These are phyloP conservation scores for Pectinophora gossypiella DNA, from an alignment of 1,140 invertebrate species.

Conservation along the genomic window DNA sequence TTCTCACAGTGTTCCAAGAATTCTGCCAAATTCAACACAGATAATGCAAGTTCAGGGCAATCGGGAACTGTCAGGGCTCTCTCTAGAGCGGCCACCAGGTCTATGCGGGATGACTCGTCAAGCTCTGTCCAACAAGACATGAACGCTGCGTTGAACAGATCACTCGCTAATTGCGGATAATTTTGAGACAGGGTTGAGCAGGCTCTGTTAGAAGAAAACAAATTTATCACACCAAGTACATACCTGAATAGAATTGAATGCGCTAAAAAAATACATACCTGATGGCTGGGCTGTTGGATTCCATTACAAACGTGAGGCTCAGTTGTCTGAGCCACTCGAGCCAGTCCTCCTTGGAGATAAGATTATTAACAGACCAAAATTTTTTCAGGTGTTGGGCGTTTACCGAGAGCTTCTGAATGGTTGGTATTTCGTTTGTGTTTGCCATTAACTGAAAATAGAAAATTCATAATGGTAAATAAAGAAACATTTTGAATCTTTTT, in stretches of 20 bases:
- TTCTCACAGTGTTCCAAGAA: slow-evolving; percentile 99
- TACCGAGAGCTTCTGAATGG: slow-evolving; percentile 86
- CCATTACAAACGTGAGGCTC: slow-evolving; percentile 93
- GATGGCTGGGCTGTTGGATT: slow-evolving; percentile 95
- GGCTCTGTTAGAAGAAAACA: slow-evolving; percentile 75
- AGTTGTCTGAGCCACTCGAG: slow-evolving; percentile 95
- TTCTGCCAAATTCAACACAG: slow-evolving; percentile 97
- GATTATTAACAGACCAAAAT: slow-evolving; percentile 88
- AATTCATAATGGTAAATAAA: slow-evolving; percentile 73
- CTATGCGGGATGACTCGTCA: slow-evolving; percentile 86
- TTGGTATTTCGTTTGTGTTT: slow-evolving; percentile 78
- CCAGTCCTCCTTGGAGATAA: slow-evolving; percentile 98
- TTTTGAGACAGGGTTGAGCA: slow-evolving; percentile 95
- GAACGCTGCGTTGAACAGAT: slow-evolving; percentile 99
- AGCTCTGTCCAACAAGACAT: slow-evolving; percentile 99
- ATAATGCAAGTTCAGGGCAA: slow-evolving; percentile 97
- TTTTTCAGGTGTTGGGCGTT: slow-evolving; percentile 88
- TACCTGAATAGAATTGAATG: not conserved
- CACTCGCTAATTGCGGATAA: slow-evolving; percentile 93
- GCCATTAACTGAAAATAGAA: slow-evolving; percentile 62
- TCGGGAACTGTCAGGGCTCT: slow-evolving; percentile 94
- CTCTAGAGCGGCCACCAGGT: slow-evolving; percentile 91
- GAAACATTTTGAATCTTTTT: slow-evolving; percentile 76
- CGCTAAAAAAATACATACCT: slow-evolving; percentile 40
- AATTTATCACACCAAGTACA: not conserved